phyloP scores from a whole-genome alignment of 2,113 vertebrate species.

The Climacteris rufus region DNA sequence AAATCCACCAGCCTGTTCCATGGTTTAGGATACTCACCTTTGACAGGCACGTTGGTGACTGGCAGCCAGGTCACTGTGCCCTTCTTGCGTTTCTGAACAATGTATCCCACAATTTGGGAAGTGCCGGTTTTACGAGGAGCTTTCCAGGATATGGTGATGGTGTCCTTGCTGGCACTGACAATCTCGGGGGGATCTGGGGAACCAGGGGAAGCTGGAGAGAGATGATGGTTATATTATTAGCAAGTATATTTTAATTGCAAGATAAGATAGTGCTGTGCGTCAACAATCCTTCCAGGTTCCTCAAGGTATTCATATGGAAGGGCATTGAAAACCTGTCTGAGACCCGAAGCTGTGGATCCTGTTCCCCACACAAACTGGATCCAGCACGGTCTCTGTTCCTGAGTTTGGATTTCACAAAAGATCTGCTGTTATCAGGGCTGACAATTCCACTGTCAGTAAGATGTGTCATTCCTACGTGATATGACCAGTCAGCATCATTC shows the following conservation, averaged over 20 bases:
- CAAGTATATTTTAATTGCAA: background rate
- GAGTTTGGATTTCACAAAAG: background rate
- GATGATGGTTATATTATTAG: background rate
- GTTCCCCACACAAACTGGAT: background rate
- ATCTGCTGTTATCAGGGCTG: background rate
- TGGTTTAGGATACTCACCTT: slow-evolving; percentile 64
- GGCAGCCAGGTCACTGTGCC: slow-evolving; percentile 82
- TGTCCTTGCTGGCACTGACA: slow-evolving; percentile 73
- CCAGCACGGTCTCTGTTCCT: background rate
- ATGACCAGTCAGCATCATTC: background rate
- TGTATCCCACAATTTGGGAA: slow-evolving; percentile 80
- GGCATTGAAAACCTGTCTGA: background rate
- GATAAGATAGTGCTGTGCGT: background rate
- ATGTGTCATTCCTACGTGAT: background rate
- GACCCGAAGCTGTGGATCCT: background rate
- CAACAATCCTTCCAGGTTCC: background rate
- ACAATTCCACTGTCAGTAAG: background rate
- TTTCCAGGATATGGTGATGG: slow-evolving; percentile 79
- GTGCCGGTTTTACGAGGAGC: slow-evolving; percentile 75
- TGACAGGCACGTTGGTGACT: slow-evolving; percentile 70
- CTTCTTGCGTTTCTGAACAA: slow-evolving; percentile 86
- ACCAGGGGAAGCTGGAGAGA: slow-evolving; percentile 76
- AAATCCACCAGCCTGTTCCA: background rate
- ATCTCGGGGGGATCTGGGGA: slow-evolving; percentile 80
- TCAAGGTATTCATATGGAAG: background rate